Base-by-base conservation (phyloP, 2,113 vertebrate genomes). In the Dicrurus megarhynchus region DNA sequence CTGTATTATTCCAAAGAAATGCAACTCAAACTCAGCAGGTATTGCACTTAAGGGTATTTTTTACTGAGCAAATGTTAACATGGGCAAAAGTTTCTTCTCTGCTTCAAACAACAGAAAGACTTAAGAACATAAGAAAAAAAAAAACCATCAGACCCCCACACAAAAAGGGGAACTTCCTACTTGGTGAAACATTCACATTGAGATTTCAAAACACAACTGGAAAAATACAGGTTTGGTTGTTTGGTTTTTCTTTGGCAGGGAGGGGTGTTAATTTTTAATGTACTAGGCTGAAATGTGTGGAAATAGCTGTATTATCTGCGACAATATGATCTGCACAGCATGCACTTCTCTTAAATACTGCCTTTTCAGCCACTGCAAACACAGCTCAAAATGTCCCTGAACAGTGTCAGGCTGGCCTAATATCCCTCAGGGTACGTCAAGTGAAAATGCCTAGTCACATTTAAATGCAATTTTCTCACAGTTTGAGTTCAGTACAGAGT, bases 231-330 rank as follows among this genome's bases (percentile, higher is more conserved):
- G 5, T 17, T n/a, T 61, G 28, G n/a, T 14, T 15, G 8, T 49
- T 47, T 47, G 47, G 14, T 0, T 3, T 16, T 42, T 37, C 22
- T 28, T 22, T 23, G 4, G 22, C 2, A 1, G 3, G 13, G 1
- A 3, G 4, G 5, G 1, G 2, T 4, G 5, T 11, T 19, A 3
- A 21, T 16, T 42, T 44, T 35, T 26, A 63, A 21, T 60, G 82
- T 91, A 57, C 8, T 35, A 33, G 30, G 35, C 42, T 82, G 53
- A 70, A 78, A 59, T 24, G 37, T 46, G 28, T 37, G 37, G 42
- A 75, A 93, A 55, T 7, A 65, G 46, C 60, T 46, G 39, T 32
- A 37, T 70, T 59, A 47, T 37, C 65, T 73, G 47, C 35, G 39
- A 84, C 56, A 67, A 13, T 33, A 59, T 9, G 4, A 59, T 16